These are phyloP conservation scores for Premnoplex brunnescens DNA, from an alignment of 2,797 vertebrate genomes.

Conservation along the genomic window DNA sequence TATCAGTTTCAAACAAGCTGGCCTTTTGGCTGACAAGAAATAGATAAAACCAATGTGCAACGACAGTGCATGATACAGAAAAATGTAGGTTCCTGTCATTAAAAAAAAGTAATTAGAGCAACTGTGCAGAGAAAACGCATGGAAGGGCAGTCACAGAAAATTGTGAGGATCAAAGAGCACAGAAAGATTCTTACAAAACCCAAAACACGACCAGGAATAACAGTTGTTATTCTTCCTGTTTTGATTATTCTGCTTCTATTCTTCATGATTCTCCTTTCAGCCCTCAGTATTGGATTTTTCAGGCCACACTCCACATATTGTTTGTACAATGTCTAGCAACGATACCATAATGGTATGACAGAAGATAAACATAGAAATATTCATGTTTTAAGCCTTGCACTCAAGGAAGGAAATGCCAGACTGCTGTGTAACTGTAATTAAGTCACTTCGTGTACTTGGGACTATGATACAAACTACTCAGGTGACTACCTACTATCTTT, in stretches of 20 bases:
- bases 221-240: neutral
- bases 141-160: neutral
- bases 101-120: neutral
- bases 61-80: neutral
- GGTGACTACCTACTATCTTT: neutral
- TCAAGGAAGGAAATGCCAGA: conserved; percentile 25
- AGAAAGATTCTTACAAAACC: neutral
- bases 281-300: neutral
- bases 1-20: neutral
- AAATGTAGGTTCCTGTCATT: neutral
- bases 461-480: neutral
- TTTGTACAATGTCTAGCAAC: neutral
- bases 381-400: neutral
- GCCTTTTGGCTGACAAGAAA: neutral
- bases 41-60: neutral
- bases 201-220: neutral
- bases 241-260: neutral
- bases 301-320: neutral
- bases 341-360: neutral
- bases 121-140: neutral
- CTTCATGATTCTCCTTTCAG: neutral
- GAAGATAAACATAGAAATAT: neutral
- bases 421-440: neutral
- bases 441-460: neutral
- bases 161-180: neutral